Evolutionary conservation across 2,888 invertebrate species (phyloP), one percentile per base, ranked within the genome.

Genomic region (Tanytarsus gracilentus): DNA sequence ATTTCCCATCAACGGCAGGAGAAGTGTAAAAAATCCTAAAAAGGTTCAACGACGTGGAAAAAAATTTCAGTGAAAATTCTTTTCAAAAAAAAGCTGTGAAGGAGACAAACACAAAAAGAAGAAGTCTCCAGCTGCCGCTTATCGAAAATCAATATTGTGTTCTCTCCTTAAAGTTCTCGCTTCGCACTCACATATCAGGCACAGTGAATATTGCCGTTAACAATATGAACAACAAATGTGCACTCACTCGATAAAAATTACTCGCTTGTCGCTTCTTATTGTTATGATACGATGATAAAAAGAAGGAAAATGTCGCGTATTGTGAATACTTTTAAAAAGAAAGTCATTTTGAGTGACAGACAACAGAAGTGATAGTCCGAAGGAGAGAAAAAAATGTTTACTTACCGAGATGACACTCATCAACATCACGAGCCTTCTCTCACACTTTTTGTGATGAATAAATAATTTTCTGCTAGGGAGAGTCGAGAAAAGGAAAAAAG

Each of bases 21-120:
- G 18, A n/a, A n/a, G 9, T 3, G 3, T 21, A 8, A 33, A 21
- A 21, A 39, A 27, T n/a, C n/a, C n/a, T n/a, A 27, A 58, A 39
- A 21, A 55, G 25, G 53, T 55, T 55, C 30, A 53, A 18, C 33
- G 53, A 53, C 18, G 40, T 40, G 40, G 30, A 30, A 39, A 56
- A 33, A 5, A 39, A 39, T n/a, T 29, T 16, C 9, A n/a, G 11
- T 4, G 18, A 52, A 52, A 14, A 49, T 49, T 21, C 23, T 8
- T 18, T 27, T 33, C 7, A 56, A 14, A 29, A n/a, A 16, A 25
- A 53, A 27, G 27, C 40, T 11, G 18, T 23, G 26, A 26, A 25
- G 39, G 14, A 40, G 40, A 40, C 18, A 27, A 26, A 56, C 39
- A 21, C 18, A 36, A 56, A 29, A 16, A 40, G 14, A 9, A 14